Base-by-base conservation (phyloP, 2,113 vertebrate genomes). In the Corynorhinus townsendii region DNA sequence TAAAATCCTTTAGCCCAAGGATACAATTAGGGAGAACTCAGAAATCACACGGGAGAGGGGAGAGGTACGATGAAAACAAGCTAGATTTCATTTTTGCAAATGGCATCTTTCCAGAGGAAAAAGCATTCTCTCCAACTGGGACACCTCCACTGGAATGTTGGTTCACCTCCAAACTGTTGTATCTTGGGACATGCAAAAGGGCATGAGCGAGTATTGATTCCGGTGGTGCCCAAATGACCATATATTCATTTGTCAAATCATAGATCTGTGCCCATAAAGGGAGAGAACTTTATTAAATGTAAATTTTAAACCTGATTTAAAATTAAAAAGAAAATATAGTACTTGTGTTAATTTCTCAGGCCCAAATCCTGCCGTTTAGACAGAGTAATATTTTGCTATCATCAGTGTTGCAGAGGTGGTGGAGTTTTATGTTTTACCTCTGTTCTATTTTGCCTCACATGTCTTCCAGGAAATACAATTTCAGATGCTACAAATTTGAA, bases 401-500 rank as follows among this genome's bases (percentile, higher is more conserved):
- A 38, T 52, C 82, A 90, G n/a, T 15, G 20, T 17, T 49, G 17
- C 64, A 24, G 45, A 68, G 59, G 38, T 19, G 59, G 26, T 19
- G 73, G 43, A 1, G 28, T 68, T 86, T 4, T 5, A 4, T 54
- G 7, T 24, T 40, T 54, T 30, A 47, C 43, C 14, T 43, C 14
- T 43, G 2, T 86, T 92, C 52, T 92, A 28, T 47, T 80, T 43
- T 35, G n/a, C 69, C n/a, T 38, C 86, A 86, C 40, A 1, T 89
- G 15, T 77, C 64, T 86, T 86, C 38, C 19, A 68, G 66, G 17
- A 80, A 90, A 75, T 84, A 45, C 2, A 54, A 68, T 47, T 81
- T 95, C 73, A 79, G 66, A 81, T 75, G 73, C 59, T 90, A 66
- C 66, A 86, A 56, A 80, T 26, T 6, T 73, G 30, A 73, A 4